These are phyloP conservation scores for Rhinoderma darwinii DNA, from an alignment of 2,113 vertebrate species.

Conservation along the genomic window DNA sequence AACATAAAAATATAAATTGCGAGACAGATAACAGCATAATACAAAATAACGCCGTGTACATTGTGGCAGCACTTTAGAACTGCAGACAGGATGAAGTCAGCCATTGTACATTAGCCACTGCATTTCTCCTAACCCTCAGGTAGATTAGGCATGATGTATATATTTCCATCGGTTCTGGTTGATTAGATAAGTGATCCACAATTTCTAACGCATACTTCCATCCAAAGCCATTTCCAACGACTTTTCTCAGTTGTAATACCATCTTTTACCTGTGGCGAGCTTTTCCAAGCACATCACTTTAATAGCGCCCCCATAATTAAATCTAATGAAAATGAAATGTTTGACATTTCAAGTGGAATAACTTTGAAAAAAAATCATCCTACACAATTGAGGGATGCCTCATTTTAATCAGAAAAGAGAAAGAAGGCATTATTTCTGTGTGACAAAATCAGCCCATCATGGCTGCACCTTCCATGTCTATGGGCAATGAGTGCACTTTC, in stretches of 20 bases:
- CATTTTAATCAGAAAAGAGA: neutral
- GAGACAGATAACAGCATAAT: neutral
- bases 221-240: neutral
- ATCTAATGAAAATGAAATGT: neutral
- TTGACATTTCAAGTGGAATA: neutral
- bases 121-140: too few species aligned
- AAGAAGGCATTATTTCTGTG: neutral
- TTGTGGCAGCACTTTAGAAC: neutral
- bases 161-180: neutral
- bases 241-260: neutral
- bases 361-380: neutral
- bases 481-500: neutral
- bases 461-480: neutral
- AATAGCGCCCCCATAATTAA: neutral
- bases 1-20: conserved; percentile 25
- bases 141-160: neutral
- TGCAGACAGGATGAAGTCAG: neutral
- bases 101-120: neutral
- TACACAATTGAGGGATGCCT: neutral
- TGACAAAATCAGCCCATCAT: neutral
- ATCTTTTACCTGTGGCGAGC: neutral
- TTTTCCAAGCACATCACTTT: neutral
- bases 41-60: neutral
- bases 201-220: too few species aligned
- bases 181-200: neutral